Evolutionary conservation across 2,113 vertebrate species (phyloP).

Genomic region (Vulpes ferrilata): DNA sequence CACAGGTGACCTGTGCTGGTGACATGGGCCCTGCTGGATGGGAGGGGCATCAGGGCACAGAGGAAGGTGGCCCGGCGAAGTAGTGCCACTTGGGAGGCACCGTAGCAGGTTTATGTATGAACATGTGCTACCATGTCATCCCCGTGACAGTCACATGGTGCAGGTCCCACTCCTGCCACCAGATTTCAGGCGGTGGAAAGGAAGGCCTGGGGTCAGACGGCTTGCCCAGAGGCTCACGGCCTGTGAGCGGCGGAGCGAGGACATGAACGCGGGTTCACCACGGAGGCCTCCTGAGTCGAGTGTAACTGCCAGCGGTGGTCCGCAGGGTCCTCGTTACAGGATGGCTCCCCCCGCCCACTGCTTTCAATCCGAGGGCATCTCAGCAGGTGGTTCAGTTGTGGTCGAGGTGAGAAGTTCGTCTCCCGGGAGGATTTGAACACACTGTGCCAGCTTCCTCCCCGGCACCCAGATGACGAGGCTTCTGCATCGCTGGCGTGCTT

Average conservation of each 20-base stretch:
- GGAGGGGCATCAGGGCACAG: accelerated
- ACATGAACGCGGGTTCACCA: accelerated
- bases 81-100: accelerated
- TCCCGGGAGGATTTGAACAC: background rate
- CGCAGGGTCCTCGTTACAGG: accelerated
- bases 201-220: background rate
- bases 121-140: accelerated
- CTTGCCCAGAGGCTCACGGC: too few species aligned
- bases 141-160: accelerated
- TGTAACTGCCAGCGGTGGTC: accelerated
- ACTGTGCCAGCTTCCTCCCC: background rate
- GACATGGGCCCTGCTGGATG: background rate
- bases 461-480: background rate
- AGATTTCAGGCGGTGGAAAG: background rate
- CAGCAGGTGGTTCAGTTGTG: background rate
- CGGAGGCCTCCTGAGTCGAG: accelerated
- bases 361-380: background rate
- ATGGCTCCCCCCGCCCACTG: background rate
- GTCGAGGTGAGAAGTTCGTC: background rate
- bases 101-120: accelerated
- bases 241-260: background rate
- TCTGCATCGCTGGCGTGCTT: background rate
- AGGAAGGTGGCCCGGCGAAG: background rate
- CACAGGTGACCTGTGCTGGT: background rate
- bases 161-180: accelerated